A percentile compares a stretch with the other conserved stretches of the same genome.
Evolutionary conservation across 2,113 vertebrate species (phyloP).

Genomic region (Plecturocebus donacophilus): DNA sequence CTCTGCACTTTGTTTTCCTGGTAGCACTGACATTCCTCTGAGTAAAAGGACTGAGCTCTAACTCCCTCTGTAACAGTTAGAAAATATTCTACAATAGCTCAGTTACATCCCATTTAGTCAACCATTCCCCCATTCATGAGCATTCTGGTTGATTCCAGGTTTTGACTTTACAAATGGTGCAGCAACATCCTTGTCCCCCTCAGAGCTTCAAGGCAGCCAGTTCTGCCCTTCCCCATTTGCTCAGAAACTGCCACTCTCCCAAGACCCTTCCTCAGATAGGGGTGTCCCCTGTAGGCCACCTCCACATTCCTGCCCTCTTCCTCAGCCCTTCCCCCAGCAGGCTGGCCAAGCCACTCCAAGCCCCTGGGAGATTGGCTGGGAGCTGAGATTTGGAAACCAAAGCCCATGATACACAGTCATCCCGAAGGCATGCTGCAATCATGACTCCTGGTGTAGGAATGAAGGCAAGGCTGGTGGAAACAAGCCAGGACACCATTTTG

Average conservation of each 20-base stretch:
- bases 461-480: not conserved
- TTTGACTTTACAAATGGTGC: not conserved
- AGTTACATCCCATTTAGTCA: not conserved
- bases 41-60: not conserved
- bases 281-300: not conserved
- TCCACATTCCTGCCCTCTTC: not conserved
- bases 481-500: not conserved
- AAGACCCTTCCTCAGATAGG: not conserved
- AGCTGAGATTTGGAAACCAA: not conserved
- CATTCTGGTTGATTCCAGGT: not conserved
- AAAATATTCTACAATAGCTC: not conserved
- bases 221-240: not conserved
- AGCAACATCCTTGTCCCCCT: not conserved
- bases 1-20: not conserved
- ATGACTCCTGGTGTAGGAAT: not conserved
- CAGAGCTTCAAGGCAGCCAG: not conserved
- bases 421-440: not conserved
- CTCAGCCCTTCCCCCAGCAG: not conserved
- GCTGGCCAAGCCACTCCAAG: not conserved
- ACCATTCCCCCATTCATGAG: not conserved
- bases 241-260: not conserved
- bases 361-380: not conserved
- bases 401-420: not conserved
- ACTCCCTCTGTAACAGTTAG: not conserved
- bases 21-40: not conserved